Conservation (phyloP, 2,797 vertebrate species). For the Scyliorhinus canicula region DNA sequence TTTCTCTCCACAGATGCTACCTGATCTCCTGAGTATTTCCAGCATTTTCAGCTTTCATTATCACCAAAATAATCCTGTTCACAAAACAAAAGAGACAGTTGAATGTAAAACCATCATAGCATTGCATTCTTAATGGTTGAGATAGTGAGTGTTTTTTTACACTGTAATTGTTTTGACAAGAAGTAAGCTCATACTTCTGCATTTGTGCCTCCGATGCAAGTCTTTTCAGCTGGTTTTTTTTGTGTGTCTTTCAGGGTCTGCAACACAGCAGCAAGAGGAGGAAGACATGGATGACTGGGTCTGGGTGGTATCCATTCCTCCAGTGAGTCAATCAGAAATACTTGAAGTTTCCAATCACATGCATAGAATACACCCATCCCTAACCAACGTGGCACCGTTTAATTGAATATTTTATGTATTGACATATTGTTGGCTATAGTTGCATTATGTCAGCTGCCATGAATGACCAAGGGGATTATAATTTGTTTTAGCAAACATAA, state of each 20-base stretch:
- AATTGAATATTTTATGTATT: neutral
- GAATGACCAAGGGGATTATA: neutral
- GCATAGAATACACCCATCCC: neutral
- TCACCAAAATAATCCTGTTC: neutral
- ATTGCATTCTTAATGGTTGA: neutral
- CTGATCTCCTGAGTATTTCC: neutral
- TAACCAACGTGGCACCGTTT: neutral
- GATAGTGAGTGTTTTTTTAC: neutral
- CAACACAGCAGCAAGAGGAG: neutral
- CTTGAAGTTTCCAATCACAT: neutral
- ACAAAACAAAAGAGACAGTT: neutral
- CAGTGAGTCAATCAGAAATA: conserved; percentile 16
- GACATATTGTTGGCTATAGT: neutral
- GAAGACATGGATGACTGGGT: conserved; percentile 16
- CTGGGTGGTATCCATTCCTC: conserved; percentile 36
- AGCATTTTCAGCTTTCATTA: neutral
- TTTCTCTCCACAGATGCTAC: neutral
- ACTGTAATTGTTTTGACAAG: neutral
- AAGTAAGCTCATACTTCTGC: neutral
- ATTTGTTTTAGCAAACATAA: neutral
- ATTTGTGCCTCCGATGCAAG: neutral
- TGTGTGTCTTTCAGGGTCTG: neutral
- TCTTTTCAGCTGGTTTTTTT: neutral
- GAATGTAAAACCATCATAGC: neutral
- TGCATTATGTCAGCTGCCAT: neutral